These are phyloP conservation scores for Leptogaster cylindrica DNA, from an alignment of 2,888 invertebrate genomes.

Conservation along the genomic window DNA sequence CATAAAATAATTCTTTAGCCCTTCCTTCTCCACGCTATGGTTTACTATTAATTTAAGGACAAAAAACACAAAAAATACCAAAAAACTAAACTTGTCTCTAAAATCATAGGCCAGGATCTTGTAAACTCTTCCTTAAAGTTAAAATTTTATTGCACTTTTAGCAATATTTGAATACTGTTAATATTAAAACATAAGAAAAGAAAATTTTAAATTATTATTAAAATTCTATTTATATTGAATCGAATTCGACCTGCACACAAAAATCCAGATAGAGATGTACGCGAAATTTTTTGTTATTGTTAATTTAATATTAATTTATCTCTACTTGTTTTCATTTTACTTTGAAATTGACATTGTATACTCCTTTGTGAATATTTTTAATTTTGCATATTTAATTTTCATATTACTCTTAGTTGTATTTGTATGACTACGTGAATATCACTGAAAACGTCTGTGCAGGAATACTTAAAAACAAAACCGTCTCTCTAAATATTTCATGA, in stretches of 20 bases:
- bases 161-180: background rate
- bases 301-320: background rate
- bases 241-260: constrained; percentile 31
- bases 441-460: constrained; percentile 10
- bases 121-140: constrained; percentile 1
- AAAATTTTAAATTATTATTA: background rate
- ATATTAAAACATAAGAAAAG: background rate
- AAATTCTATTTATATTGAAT: background rate
- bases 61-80: constrained; percentile 1
- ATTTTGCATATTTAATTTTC: constrained; percentile 1
- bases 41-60: too few relatives aligned
- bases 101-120: background rate
- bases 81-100: background rate
- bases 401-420: background rate
- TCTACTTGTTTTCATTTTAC: background rate
- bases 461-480: background rate
- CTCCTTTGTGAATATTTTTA: background rate
- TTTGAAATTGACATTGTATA: background rate
- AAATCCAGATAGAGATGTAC: background rate
- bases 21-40: too few relatives aligned
- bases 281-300: constrained; percentile 1
- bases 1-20: too few relatives aligned
- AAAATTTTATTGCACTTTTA: constrained; percentile 12
- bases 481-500: background rate
- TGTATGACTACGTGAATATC: background rate